Evolutionary conservation across 2,797 vertebrate genomes (phyloP).

Genomic region (Acanthopagrus latus): DNA sequence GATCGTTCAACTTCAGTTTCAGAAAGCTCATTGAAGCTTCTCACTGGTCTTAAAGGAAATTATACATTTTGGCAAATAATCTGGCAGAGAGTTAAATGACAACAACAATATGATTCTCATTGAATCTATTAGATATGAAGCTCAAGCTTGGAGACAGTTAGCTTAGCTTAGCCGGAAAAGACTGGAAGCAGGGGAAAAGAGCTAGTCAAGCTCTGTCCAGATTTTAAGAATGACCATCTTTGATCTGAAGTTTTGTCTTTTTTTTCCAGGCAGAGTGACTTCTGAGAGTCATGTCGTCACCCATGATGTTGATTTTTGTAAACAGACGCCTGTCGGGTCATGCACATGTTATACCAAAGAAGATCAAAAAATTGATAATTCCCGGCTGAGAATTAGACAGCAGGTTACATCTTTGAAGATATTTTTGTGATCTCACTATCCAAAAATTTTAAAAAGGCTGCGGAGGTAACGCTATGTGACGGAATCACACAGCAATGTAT

Average conservation of each 20-base stretch:
- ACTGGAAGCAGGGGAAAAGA: neutral
- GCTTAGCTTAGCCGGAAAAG: constrained; percentile 1
- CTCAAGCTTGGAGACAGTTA: neutral
- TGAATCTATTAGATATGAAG: no score
- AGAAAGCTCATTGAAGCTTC: neutral
- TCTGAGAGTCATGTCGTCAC: neutral
- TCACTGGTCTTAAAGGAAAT: neutral
- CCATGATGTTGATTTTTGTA: no score
- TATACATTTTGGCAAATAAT: neutral
- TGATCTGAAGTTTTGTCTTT: neutral
- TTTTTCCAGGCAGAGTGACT: neutral
- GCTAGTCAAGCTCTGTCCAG: neutral
- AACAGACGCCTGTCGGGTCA: no score
- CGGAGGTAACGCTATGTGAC: neutral
- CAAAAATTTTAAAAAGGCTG: neutral
- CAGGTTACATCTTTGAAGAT: no score
- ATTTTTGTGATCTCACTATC: no score
- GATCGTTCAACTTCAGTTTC: neutral
- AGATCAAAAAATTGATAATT: neutral
- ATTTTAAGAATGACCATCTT: neutral
- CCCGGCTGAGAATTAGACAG: neutral
- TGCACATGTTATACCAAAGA: no score
- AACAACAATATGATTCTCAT: neutral
- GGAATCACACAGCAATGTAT: neutral
- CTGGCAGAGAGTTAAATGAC: neutral